Base-by-base conservation (phyloP, 2,113 vertebrate species). In the Nicator chloris region DNA sequence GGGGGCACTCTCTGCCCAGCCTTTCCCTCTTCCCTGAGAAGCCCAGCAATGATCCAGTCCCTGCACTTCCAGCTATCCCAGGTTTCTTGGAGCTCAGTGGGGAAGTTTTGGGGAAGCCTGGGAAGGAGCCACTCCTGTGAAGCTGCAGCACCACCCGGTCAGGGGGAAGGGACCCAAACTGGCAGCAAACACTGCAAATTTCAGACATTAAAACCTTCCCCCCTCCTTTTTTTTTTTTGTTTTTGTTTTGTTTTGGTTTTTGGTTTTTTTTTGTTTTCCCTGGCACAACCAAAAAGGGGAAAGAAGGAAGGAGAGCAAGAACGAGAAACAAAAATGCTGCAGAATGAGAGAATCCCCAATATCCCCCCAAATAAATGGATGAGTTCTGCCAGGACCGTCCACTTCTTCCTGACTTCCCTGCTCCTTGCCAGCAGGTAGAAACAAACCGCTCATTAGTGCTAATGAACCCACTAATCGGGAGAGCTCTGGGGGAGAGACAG, bases 71-170 rank as follows among this genome's bases (percentile, higher is more conserved):
- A 59, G 57, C 57, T 17, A 11, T 24, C n/a, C n/a, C 56, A 11
- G n/a, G 13, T 35, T 26, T 17, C 57, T 23, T 7, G n/a, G n/a
- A 26, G 22, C n/a, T 35, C n/a, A 3, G n/a, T 59, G 56, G 56
- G n/a, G 56, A 59, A 26, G n/a, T 17, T 37, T 59, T 35, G 26
- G 44, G 44, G 44, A 45, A 14, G 19, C 20, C 35, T 13, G 64
- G 50, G 54, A 71, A 13, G 40, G 54, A 61, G 21, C 73, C 3
- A 0, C 33, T 37, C 33, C 26, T 27, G 7, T 13, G 7, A 45
- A 15, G 28, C 31, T 66, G 40, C 53, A 54, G 13, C 22, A 24
- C 3, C 45, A 23, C 37, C 2, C 0, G 31, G 26, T 0, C 6
- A 45, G 1, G 2, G 30, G 22, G 28, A 54, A 59, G 21, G 24